These are phyloP conservation scores for Neoaliturus tenellus DNA, from an alignment of 2,888 invertebrate genomes.

Conservation along the genomic window DNA sequence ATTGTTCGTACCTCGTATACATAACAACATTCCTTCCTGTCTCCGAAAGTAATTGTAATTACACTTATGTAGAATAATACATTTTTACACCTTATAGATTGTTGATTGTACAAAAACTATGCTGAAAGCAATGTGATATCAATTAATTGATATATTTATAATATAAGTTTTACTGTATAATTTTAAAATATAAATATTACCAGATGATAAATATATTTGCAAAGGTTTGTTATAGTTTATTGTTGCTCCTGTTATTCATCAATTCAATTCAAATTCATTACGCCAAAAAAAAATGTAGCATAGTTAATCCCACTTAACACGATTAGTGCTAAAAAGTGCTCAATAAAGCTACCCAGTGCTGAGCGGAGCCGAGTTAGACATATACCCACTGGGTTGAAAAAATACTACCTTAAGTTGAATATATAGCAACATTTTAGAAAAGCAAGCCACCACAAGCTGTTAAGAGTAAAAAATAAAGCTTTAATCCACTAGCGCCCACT, in stretches of 20 bases:
- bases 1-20: neutral
- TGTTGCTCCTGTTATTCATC: neutral
- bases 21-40: neutral
- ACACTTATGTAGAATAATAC: neutral
- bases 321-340: no score
- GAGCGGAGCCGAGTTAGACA: no score
- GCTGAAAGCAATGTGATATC: conserved; percentile 42
- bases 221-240: neutral
- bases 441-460: no score
- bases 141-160: conserved; percentile 11
- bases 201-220: conserved; percentile 35
- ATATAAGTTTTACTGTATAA: conserved; percentile 14
- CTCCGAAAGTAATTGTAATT: neutral
- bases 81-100: conserved; percentile 23
- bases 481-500: no score
- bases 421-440: no score
- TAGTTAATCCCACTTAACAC: no score
- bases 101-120: conserved; percentile 17
- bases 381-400: no score
- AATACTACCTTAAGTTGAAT: no score
- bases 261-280: no score
- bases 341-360: no score
- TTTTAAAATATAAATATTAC: conserved; percentile 34
- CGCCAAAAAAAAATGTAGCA: no score
- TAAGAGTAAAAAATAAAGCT: no score